Conservation (phyloP, 2,888 invertebrate species). For the Adelphocoris suturalis region DNA sequence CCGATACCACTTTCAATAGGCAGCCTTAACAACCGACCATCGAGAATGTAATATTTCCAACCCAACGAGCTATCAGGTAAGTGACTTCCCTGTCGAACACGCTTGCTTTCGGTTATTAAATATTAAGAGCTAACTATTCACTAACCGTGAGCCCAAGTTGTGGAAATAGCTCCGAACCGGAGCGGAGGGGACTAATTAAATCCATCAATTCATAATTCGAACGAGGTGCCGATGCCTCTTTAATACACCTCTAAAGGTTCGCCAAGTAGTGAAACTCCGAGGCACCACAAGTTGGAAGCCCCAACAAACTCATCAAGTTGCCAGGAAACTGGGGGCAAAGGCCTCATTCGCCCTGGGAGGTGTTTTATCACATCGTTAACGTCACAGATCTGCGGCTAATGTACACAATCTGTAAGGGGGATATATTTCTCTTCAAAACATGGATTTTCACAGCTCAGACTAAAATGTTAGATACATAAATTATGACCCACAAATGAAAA, state of each 20-base stretch:
- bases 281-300: not conserved
- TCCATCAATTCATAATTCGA: conserved; percentile 22
- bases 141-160: not conserved
- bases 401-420: too few relatives aligned
- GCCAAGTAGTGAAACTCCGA: not conserved
- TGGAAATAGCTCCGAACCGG: not conserved
- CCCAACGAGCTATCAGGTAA: not conserved
- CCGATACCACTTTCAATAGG: too few relatives aligned
- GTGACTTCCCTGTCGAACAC: not conserved
- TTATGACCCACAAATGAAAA: too few relatives aligned
- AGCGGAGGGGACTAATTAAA: conserved; percentile 2
- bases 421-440: too few relatives aligned
- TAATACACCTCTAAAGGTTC: not conserved
- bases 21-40: too few relatives aligned
- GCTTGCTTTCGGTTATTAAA: not conserved
- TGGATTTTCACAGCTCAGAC: too few relatives aligned
- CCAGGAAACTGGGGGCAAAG: too few relatives aligned
- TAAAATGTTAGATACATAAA: too few relatives aligned
- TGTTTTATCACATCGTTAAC: too few relatives aligned
- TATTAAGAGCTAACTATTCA: not conserved
- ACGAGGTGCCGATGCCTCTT: not conserved
- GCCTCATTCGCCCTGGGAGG: too few relatives aligned
- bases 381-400: too few relatives aligned
- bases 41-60: too few relatives aligned
- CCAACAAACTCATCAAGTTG: not conserved